These are phyloP conservation scores for Gymnoscopelus braueri DNA, from an alignment of 2,797 vertebrate species.

Conservation along the genomic window DNA sequence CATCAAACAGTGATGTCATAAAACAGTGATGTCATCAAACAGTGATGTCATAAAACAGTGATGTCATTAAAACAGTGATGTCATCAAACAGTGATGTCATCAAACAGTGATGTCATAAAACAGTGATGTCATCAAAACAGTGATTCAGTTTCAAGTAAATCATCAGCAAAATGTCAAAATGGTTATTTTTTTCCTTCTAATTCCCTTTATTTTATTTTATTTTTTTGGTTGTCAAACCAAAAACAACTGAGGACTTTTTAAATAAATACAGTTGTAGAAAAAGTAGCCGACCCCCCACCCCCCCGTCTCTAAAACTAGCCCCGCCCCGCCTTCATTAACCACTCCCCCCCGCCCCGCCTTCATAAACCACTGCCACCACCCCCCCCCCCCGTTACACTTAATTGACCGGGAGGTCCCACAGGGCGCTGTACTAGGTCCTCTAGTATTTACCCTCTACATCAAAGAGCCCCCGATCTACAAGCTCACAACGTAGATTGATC, in stretches of 20 bases:
- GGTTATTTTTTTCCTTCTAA: too few relatives aligned
- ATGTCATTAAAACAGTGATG: conserved; percentile 14
- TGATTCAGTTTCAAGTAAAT: conserved; percentile 61
- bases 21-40: conserved; percentile 27
- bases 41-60: conserved; percentile 37
- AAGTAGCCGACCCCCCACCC: conserved; percentile 45
- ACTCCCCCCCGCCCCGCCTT: conserved; percentile 4
- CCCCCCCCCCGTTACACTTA: background rate
- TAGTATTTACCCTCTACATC: too few relatives aligned
- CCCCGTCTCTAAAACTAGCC: conserved; percentile 25
- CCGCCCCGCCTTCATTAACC: conserved; percentile 16
- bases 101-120: conserved; percentile 39
- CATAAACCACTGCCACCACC: conserved; percentile 2
- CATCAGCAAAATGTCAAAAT: conserved; percentile 54
- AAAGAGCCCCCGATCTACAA: too few relatives aligned
- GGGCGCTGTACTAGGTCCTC: too few relatives aligned
- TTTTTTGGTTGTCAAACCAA: too few relatives aligned
- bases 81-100: conserved; percentile 19
- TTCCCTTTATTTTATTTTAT: too few relatives aligned
- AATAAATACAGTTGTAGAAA: conserved; percentile 78
- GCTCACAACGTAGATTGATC: too few relatives aligned
- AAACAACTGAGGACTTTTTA: conserved; percentile 59
- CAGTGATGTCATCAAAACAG: conserved; percentile 31
- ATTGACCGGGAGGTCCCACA: conserved; percentile 5
- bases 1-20: conserved; percentile 40